Base-by-base conservation (phyloP, 2,888 invertebrate species). In the Brachylomia viminalis region DNA sequence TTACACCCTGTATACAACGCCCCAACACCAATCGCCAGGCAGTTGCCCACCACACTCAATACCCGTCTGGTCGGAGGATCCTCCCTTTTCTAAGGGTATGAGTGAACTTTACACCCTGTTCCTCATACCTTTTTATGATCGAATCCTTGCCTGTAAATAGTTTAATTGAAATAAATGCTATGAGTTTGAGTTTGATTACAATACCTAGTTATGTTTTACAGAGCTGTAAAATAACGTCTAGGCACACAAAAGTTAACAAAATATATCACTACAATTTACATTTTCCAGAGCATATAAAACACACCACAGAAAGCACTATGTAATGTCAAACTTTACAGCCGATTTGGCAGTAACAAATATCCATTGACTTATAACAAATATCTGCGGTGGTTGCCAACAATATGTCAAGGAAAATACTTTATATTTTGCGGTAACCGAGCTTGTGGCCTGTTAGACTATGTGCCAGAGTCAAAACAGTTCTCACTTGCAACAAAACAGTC, bases 311-410 rank as follows among this genome's bases (percentile, higher is more conserved):
- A 67, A 79, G 7, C 76, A 52, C 80, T 49, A 23, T 20, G 38
- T 54, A 49, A 67, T 77, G 79, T 62, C 77, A 82, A 82, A 76
- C 62, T 56, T 82, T 67, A 82, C 64, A 72, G 58, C 38, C 49
- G 47, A 70, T 74, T 56, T 62, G 47, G 47, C 47, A 45, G 70
- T 73, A 84, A 67, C 73, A 84, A 68, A 61, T 80, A 74, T 56
- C 45, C n/a, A n/a, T n/a, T n/a, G n/a, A n/a, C n/a, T n/a, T n/a
- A n/a, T 73, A 84, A 67, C 73, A 84, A 68, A 61, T 80, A 74
- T 56, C 45, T 47, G 71, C 56, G 58, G 56, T 13, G 6, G 33
- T 75, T 77, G 82, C 83, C 86, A 77, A 75, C 72, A 75, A 71
- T 74, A 72, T 81, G 85, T 61, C 82, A 56, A n/a, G 64, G 56